Evolutionary conservation across 2,888 invertebrate species (phyloP).

Genomic region (Spisula subtruncata): DNA sequence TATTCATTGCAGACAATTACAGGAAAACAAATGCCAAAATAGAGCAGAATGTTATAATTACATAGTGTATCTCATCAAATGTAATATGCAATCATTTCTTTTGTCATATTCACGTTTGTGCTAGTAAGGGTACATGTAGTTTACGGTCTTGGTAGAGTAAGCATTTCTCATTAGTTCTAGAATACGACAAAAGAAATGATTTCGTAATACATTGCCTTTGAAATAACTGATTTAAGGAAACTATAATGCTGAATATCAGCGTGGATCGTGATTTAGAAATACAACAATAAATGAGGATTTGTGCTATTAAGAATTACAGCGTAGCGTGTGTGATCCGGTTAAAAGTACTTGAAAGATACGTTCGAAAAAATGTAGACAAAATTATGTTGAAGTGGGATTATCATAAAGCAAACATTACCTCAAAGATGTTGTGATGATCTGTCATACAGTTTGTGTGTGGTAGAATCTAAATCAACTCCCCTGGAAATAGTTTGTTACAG

Average conservation of each 20-base stretch:
- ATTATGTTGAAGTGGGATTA: background rate
- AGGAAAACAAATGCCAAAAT: background rate
- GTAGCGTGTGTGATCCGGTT: background rate
- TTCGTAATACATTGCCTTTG: background rate
- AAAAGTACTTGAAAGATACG: background rate
- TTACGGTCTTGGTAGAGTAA: background rate
- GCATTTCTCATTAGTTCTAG: background rate
- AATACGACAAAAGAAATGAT: background rate
- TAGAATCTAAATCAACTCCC: too few species aligned
- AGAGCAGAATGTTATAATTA: too few species aligned
- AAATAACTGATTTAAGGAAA: background rate
- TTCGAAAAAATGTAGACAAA: background rate
- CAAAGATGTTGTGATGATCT: background rate
- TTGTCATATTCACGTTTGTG: conserved; percentile 2
- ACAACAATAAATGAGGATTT: too few species aligned
- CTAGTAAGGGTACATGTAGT: background rate
- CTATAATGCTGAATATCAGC: background rate
- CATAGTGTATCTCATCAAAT: too few species aligned
- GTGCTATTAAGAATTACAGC: background rate
- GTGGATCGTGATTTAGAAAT: background rate
- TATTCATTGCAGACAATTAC: conserved; percentile 17
- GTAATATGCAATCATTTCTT: too few species aligned
- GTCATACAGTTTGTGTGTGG: background rate
- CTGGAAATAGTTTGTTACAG: background rate
- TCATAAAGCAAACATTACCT: background rate